Evolutionary conservation across 2,888 invertebrate species (phyloP).

Genomic region (Ophion ellenae): DNA sequence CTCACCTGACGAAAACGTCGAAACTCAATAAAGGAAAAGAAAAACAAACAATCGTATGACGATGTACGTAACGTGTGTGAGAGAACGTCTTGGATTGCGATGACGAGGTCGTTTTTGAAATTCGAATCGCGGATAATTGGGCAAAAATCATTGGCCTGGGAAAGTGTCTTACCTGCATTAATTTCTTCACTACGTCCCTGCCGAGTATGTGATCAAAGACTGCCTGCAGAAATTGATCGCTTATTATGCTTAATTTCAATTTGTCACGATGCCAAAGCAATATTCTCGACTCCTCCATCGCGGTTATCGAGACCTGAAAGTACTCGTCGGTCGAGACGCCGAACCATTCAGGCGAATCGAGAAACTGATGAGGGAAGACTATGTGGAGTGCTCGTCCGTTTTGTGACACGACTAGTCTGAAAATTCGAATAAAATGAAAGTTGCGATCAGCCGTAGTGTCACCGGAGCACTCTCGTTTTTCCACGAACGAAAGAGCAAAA

Average conservation of each 20-base stretch:
- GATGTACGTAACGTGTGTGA: too few species aligned
- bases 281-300: conserved; percentile 93
- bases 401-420: conserved; percentile 93
- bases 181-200: conserved; percentile 93
- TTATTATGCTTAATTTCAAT: conserved; percentile 92
- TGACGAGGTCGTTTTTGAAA: too few species aligned
- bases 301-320: conserved; percentile 95
- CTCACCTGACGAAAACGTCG: conserved; percentile 86
- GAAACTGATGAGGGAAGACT: conserved; percentile 94
- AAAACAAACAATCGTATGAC: background rate
- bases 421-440: conserved; percentile 72
- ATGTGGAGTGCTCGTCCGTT: conserved; percentile 93
- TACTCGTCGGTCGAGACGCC: conserved; percentile 94
- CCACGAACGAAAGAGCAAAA: background rate
- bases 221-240: conserved; percentile 92
- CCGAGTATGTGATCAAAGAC: conserved; percentile 95
- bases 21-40: background rate
- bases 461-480: background rate
- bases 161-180: conserved; percentile 89
- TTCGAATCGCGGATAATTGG: background rate
- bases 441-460: background rate
- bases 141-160: background rate
- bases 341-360: conserved; percentile 96
- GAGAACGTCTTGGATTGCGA: too few species aligned
- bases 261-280: conserved; percentile 94